These are phyloP conservation scores for Azorinus chamasolen DNA, from an alignment of 2,888 invertebrate genomes.

Conservation along the genomic window DNA sequence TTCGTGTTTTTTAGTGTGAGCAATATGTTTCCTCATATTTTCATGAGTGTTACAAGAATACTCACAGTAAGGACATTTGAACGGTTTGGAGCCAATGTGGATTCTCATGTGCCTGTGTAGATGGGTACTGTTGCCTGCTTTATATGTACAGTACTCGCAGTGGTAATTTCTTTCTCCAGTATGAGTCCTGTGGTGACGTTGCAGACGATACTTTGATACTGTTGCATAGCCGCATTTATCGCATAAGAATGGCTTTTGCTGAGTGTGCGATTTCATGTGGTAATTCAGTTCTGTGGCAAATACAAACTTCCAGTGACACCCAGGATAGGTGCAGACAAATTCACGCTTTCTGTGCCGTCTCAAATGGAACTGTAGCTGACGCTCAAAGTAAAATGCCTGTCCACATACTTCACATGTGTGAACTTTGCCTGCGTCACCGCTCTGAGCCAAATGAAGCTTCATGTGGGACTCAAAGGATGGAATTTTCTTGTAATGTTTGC, in stretches of 20 bases:
- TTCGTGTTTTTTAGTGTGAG: constrained; percentile 92
- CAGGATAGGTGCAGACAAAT: constrained; percentile 91
- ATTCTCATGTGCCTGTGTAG: constrained; percentile 85
- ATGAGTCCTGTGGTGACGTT: constrained; percentile 83
- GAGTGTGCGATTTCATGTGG: constrained; percentile 95
- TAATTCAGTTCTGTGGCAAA: constrained; percentile 94
- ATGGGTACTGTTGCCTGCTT: constrained; percentile 83
- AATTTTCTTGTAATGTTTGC: constrained; percentile 75
- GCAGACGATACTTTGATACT: constrained; percentile 81
- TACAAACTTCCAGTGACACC: constrained; percentile 94
- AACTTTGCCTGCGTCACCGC: constrained; percentile 90
- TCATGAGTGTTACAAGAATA: constrained; percentile 91
- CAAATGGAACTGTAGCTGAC: constrained; percentile 87
- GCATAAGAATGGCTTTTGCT: constrained; percentile 93
- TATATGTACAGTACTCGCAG: constrained; percentile 86
- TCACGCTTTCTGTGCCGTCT: constrained; percentile 91
- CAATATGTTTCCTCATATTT: constrained; percentile 95
- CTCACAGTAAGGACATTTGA: constrained; percentile 88
- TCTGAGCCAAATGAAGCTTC: constrained; percentile 70
- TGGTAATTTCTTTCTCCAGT: constrained; percentile 83
- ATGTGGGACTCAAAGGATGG: constrained; percentile 74
- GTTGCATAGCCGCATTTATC: constrained; percentile 93
- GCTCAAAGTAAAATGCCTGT: constrained; percentile 90
- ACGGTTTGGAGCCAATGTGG: constrained; percentile 86
- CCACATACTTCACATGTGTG: constrained; percentile 94